Conservation (phyloP, 2,113 vertebrate genomes). For the Copsychus sechellarum region DNA sequence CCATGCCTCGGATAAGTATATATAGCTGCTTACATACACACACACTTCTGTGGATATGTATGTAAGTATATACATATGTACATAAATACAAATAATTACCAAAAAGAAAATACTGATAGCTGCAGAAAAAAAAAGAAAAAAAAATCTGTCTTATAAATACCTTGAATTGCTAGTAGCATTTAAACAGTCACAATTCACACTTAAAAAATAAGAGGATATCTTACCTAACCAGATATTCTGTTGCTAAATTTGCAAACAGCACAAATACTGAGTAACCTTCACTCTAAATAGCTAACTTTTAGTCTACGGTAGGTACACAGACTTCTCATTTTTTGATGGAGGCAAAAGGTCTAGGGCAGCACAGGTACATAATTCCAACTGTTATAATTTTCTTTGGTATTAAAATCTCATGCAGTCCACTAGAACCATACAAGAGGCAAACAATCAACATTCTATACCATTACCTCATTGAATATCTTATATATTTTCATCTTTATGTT, state of each 20-base stretch:
- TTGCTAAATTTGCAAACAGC: background rate
- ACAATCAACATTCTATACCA: background rate
- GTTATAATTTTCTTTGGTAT: background rate
- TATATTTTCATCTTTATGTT: background rate
- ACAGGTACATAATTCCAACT: background rate
- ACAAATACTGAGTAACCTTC: background rate
- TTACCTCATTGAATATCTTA: background rate
- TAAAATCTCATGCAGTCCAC: background rate
- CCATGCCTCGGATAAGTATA: background rate
- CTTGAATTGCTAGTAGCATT: background rate
- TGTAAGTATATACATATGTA: background rate
- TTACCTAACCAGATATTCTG: background rate
- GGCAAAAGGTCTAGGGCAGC: background rate
- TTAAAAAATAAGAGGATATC: accelerated
- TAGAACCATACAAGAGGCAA: background rate
- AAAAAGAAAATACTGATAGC: background rate
- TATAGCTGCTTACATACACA: background rate
- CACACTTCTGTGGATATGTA: background rate
- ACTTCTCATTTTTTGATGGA: background rate
- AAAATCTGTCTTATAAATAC: background rate
- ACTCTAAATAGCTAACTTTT: background rate
- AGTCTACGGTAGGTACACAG: background rate
- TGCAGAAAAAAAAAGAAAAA: background rate
- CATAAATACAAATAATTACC: background rate
- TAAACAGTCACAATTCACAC: background rate